phyloP scores from a whole-genome alignment of 1,140 invertebrate species.

The Hirudo medicinalis region DNA sequence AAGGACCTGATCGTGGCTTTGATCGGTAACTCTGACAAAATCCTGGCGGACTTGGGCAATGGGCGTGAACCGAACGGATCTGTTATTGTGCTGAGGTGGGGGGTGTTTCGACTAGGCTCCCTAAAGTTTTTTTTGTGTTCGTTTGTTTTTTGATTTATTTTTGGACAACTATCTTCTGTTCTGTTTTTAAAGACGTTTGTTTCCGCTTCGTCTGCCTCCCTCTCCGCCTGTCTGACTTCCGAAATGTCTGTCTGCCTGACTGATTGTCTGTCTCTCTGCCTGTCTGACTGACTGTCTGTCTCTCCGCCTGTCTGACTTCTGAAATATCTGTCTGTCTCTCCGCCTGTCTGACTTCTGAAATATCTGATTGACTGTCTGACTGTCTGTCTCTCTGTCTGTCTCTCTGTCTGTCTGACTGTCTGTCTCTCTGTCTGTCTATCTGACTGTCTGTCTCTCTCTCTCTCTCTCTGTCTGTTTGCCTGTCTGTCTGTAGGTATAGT shows the following conservation, averaged over 20 bases:
- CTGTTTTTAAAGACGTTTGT: not conserved
- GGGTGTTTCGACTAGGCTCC: not conserved
- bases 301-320: too few relatives aligned
- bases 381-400: constrained; percentile 6
- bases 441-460: too few relatives aligned
- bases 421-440: not conserved
- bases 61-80: too few relatives aligned
- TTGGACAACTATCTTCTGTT: not conserved
- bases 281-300: not conserved
- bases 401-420: constrained; percentile 10
- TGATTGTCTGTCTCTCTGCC: not conserved
- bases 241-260: constrained; percentile 4
- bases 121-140: not conserved
- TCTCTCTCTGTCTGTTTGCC: too few relatives aligned
- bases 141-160: not conserved
- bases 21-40: too few relatives aligned
- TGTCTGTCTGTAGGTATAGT: not conserved
- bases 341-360: not conserved
- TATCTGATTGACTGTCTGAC: constrained; percentile 9
- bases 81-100: too few relatives aligned
- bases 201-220: constrained; percentile 14
- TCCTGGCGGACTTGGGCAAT: too few relatives aligned
- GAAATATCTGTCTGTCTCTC: too few relatives aligned
- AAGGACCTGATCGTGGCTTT: too few relatives aligned
- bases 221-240: constrained; percentile 11